These are phyloP conservation scores for Zoanthus solanderi DNA, from an alignment of 92 coral and sea anemone genomes.

Conservation along the genomic window DNA sequence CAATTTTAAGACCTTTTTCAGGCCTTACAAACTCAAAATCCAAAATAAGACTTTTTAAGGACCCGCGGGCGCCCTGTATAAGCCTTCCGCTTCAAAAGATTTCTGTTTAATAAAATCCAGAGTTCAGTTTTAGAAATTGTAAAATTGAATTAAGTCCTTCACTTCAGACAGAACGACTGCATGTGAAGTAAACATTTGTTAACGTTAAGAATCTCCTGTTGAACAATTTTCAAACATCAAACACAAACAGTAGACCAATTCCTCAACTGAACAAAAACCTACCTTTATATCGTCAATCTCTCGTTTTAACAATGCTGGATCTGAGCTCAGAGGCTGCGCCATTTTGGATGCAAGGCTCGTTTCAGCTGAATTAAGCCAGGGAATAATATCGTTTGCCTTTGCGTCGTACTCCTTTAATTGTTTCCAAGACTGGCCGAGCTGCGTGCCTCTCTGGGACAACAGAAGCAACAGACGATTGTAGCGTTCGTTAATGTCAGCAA, in stretches of 20 bases:
- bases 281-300: conserved; percentile 92
- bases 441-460: conserved; percentile 88
- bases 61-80: too few species aligned
- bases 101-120: too few species aligned
- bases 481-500: conserved; percentile 97
- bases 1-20: too few species aligned
- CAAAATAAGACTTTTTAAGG: too few species aligned
- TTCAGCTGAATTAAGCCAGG: conserved; percentile 93
- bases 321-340: conserved; percentile 86
- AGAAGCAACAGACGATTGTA: conserved; percentile 90
- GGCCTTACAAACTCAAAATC: too few species aligned
- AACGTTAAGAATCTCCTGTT: too few species aligned
- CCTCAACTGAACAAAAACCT: not conserved
- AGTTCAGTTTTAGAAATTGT: too few species aligned
- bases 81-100: too few species aligned
- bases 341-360: conserved; percentile 81
- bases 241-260: not conserved
- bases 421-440: conserved; percentile 92
- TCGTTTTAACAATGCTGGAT: conserved; percentile 66
- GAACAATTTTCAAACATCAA: not conserved
- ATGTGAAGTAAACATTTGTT: too few species aligned
- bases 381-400: conserved; percentile 88
- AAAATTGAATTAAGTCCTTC: not conserved
- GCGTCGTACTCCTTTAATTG: conserved; percentile 95
- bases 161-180: not conserved